phyloP scores from a whole-genome alignment of 2,113 vertebrate species.

The Pelecanoides urinatrix region DNA sequence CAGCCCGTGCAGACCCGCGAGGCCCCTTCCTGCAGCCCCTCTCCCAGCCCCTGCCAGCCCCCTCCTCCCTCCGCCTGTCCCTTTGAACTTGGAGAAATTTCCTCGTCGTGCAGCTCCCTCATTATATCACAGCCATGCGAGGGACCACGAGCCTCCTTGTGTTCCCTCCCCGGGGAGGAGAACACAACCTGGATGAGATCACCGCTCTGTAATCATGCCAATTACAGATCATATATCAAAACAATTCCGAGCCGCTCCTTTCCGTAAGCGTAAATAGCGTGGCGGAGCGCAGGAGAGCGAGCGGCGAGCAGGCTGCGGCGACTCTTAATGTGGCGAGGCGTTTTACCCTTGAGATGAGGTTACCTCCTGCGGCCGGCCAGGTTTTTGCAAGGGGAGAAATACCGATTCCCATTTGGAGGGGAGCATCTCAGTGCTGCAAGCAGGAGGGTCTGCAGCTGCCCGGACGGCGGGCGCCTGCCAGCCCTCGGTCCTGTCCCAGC shows the following conservation, averaged over 20 bases:
- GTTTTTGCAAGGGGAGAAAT: not conserved
- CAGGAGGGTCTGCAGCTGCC: not conserved
- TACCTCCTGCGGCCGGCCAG: not conserved
- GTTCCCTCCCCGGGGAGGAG: constrained; percentile 40
- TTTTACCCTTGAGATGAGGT: constrained; percentile 33
- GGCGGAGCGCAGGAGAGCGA: not conserved
- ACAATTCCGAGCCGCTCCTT: constrained; percentile 53
- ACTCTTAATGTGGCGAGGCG: not conserved
- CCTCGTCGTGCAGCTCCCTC: constrained; percentile 2
- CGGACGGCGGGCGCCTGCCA: fast-evolving
- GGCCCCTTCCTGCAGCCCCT: constrained; percentile 19
- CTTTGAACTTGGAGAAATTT: constrained; percentile 61
- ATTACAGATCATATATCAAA: constrained; percentile 73
- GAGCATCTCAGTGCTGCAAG: not conserved
- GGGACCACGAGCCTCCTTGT: constrained; percentile 20
- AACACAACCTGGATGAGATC: constrained; percentile 71
- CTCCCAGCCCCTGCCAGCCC: not conserved
- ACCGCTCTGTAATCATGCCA: constrained; percentile 70
- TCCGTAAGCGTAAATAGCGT: not conserved
- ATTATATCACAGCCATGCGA: constrained; percentile 42
- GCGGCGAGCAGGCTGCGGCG: not conserved
- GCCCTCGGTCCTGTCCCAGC: not conserved
- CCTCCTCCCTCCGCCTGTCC: not conserved
- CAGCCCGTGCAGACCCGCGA: not conserved
- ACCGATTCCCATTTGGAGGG: not conserved